phyloP scores from a whole-genome alignment of 2,888 invertebrate genomes.

The Tryphoninae sp. region DNA sequence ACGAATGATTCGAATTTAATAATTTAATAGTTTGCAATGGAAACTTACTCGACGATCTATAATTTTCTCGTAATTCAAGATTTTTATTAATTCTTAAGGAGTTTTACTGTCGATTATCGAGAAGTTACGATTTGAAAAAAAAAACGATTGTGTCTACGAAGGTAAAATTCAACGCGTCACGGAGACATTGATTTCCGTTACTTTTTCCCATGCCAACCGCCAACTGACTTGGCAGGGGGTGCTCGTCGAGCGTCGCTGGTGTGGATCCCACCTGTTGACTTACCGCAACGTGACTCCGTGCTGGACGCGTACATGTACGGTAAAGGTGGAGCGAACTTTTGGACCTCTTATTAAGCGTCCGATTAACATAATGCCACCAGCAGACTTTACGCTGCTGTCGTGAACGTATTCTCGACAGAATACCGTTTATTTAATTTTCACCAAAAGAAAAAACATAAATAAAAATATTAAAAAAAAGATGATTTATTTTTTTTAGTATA shows the following conservation, averaged over 20 bases:
- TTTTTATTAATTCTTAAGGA: background rate
- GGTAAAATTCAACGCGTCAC: constrained; percentile 49
- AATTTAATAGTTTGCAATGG: background rate
- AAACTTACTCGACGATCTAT: background rate
- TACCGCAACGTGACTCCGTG: constrained; percentile 76
- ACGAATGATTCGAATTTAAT: too few species aligned
- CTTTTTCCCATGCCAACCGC: constrained; percentile 80
- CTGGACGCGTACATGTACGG: constrained; percentile 28
- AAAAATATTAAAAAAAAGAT: background rate
- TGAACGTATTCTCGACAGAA: constrained; percentile 20
- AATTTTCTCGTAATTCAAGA: background rate
- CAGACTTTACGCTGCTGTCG: constrained; percentile 56
- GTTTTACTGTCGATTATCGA: background rate
- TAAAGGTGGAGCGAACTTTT: constrained; percentile 64
- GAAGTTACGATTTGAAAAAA: constrained; percentile 26
- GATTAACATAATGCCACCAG: constrained; percentile 69
- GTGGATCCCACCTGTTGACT: constrained; percentile 81
- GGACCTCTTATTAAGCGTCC: constrained; percentile 68
- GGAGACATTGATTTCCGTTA: constrained; percentile 79
- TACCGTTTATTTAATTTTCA: constrained; percentile 4
- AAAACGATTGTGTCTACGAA: constrained; percentile 35
- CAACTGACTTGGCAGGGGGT: constrained; percentile 80
- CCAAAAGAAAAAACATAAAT: background rate
- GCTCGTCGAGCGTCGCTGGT: constrained; percentile 65
- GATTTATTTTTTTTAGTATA: background rate